These are phyloP conservation scores for Avahi laniger DNA, from an alignment of 2,797 vertebrate genomes.

Conservation along the genomic window DNA sequence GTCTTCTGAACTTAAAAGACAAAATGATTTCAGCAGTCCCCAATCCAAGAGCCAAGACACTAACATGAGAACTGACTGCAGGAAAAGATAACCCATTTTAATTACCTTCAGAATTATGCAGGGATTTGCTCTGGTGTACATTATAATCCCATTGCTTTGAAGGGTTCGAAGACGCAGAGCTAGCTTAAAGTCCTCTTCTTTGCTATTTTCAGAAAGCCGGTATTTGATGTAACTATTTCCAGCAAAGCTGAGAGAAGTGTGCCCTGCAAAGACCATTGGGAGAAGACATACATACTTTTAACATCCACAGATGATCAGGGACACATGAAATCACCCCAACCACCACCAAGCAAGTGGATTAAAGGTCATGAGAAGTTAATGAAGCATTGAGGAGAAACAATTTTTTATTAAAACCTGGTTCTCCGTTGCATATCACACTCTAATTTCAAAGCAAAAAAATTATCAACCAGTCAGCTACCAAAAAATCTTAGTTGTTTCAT, in stretches of 20 bases:
- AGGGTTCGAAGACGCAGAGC: conserved; percentile 95
- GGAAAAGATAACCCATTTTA: conserved; percentile 76
- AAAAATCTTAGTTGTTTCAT: not conserved
- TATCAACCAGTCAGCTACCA: not conserved
- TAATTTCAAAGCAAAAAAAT: conserved; percentile 19
- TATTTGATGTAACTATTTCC: conserved; percentile 99
- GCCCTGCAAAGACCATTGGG: conserved; percentile 88
- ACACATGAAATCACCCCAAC: conserved; percentile 61
- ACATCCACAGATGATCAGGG: not conserved
- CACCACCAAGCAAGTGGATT: conserved; percentile 56
- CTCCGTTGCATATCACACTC: not conserved
- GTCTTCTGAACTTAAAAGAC: conserved; percentile 73
- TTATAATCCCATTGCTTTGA: conserved; percentile 95
- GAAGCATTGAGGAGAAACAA: conserved; percentile 55
- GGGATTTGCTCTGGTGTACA: conserved; percentile 95
- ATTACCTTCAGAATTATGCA: conserved; percentile 96
- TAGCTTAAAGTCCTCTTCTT: conserved; percentile 92
- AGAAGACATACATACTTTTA: conserved; percentile 75
- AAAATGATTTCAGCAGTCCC: conserved; percentile 71
- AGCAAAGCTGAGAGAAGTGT: conserved; percentile 97
- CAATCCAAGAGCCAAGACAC: conserved; percentile 68
- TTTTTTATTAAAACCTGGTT: conserved; percentile 36
- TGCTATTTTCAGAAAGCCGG: conserved; percentile 91
- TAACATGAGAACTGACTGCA: conserved; percentile 68
- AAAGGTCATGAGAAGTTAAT: conserved; percentile 55